Evolutionary conservation across 2,888 invertebrate genomes (phyloP), one percentile per base, ranked within the genome.

Genomic region (Iselma pallidipennis): DNA sequence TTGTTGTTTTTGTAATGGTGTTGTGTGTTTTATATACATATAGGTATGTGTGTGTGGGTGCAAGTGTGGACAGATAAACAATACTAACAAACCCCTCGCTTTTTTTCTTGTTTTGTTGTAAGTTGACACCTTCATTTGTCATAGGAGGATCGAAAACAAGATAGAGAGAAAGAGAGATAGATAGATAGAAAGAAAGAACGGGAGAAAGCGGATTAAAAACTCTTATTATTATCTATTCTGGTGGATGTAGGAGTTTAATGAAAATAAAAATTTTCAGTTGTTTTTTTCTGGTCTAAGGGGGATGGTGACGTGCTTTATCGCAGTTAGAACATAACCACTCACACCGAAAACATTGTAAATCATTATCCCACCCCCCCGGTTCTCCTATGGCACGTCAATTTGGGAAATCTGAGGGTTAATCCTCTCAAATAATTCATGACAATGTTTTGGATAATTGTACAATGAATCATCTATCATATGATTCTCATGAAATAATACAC

Each of bases 51-150:
- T 16, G 37, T 37, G 37, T 37, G 7, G 37, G 37, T 37, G 37
- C 19, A 7, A 21, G 19, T 45, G 45, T 12, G 45, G 45, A 45
- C 45, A 45, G 45, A 45, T 45, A 45, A 45, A 45, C 45, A 45
- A 45, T 45, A 45, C 21, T 14, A 4, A 6, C 29, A 9, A 45
- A 19, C 19, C 45, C 21, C 19, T 10, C 1, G 4, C 1, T 45
- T 45, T 45, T 16, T 45, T 45, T 21, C 3, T 45, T 19, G 37
- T 37, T 29, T 37, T 37, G 21, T 45, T 45, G 37, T 37, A 10
- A 45, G 19, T 45, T 45, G 45, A 45, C 45, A 45, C 45, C 45
- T 45, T 21, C 45, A 45, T 45, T 45, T 21, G 45, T 45, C 21
- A 45, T 10, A 45, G 10, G 4, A 21, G 21, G 0, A 37, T 33